Evolutionary conservation across 2,888 invertebrate genomes (phyloP), one percentile per base, ranked within the genome.

Genomic region (Ectropis crepuscularia): DNA sequence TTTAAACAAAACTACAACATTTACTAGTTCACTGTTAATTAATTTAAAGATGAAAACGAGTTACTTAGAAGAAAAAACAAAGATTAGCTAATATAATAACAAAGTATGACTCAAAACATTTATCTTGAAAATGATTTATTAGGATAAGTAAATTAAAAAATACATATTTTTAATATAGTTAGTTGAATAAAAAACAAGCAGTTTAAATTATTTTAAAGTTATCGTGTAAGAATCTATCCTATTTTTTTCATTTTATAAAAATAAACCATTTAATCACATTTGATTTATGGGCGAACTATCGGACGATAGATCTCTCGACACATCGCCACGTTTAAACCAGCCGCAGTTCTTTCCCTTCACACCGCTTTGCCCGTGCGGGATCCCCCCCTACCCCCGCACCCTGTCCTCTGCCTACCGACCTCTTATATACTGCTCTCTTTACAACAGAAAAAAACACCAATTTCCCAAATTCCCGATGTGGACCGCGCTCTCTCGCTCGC

Each of bases 371-470:
- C 88, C 83, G 88, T 88, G 88, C 87, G 83, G 87, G 90, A 86
- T 87, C 87, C 79, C 86, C 88, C 87, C 86, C 77, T 78, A 76
- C 65, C 76, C 74, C 75, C 81, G 77, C 71, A 72, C 82, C 79
- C 85, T 84, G 86, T 87, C 86, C 87, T 85, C 87, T 87, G 86
- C 88, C 89, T 86, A 88, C 89, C 89, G 86, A 88, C 89, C 90
- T 90, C 90, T 89, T 90, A 90, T 90, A 91, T 90, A 92, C 89
- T 91, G 90, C 90, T 90, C 90, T 91, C 90, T 92, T 91, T 90
- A 90, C 88, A 90, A 90, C 89, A 92, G 88, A 91, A 92, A 87
- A 65, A 92, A 91, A 90, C 89, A 91, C 90, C 90, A 90, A 90
- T 91, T 92, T 90, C 90, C 91, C 89, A 92, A 91, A 90, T 90